Conservation (phyloP, 2,888 invertebrate genomes). For the Deilephila porcellus region DNA sequence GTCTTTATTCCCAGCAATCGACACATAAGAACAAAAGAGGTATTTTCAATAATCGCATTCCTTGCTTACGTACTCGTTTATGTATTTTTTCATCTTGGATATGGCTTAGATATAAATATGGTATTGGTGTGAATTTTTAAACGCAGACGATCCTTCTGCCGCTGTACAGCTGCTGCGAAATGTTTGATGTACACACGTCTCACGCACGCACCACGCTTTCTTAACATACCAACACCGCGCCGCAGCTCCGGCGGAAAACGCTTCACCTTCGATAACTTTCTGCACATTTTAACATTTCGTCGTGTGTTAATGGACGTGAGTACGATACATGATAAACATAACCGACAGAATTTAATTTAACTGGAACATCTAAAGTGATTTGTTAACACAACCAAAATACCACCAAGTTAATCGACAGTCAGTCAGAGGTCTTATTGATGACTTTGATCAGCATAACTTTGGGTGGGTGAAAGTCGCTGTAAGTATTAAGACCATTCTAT, state of each 20-base stretch:
- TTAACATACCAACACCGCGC: constrained; percentile 59
- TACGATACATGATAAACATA: not conserved
- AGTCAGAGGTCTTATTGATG: too few species aligned
- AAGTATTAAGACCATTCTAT: too few species aligned
- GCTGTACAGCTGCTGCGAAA: constrained; percentile 48
- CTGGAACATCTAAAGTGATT: not conserved
- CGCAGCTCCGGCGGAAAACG: constrained; percentile 50
- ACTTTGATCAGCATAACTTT: too few species aligned
- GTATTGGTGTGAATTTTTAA: not conserved
- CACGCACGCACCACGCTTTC: constrained; percentile 55
- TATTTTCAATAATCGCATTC: too few species aligned
- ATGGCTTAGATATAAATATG: not conserved
- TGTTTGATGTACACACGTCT: constrained; percentile 41
- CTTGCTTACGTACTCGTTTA: too few species aligned
- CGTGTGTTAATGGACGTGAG: not conserved
- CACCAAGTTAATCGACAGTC: too few species aligned
- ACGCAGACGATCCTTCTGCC: constrained; percentile 32
- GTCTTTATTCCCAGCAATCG: too few species aligned
- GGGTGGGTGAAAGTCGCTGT: too few species aligned
- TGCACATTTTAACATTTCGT: constrained; percentile 23
- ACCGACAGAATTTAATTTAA: not conserved
- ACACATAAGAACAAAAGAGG: too few species aligned
- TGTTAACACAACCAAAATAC: not conserved
- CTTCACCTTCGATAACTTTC: constrained; percentile 43
- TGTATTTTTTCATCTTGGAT: too few species aligned